These are phyloP conservation scores for Sycobia sp. DNA, from an alignment of 1,140 invertebrate genomes.

Conservation along the genomic window DNA sequence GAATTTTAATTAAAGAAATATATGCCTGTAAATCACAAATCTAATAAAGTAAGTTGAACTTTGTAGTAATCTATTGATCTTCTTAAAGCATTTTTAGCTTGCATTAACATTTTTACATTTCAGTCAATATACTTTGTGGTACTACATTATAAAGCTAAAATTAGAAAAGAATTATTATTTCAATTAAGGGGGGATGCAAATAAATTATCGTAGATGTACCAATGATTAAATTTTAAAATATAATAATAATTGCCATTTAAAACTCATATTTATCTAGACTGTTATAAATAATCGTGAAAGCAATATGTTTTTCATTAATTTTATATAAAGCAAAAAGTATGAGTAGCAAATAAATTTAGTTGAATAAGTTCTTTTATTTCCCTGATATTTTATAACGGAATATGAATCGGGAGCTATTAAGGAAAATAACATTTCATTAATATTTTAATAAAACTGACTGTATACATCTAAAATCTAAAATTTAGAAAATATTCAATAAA, in stretches of 20 bases:
- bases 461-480: neutral
- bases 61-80: constrained; percentile 10
- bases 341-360: too few relatives aligned
- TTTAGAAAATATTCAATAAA: constrained; percentile 2
- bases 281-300: too few relatives aligned
- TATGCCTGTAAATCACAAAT: constrained; percentile 3
- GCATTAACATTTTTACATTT: constrained; percentile 15
- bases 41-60: constrained; percentile 10
- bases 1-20: constrained; percentile 16
- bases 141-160: constrained; percentile 22
- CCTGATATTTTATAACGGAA: too few relatives aligned
- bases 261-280: constrained; percentile 1
- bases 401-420: too few relatives aligned
- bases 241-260: too few relatives aligned
- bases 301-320: too few relatives aligned
- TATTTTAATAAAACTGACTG: too few relatives aligned
- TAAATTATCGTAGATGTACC: neutral
- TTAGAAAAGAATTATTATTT: constrained; percentile 17
- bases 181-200: constrained; percentile 18
- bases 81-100: constrained; percentile 21
- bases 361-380: too few relatives aligned
- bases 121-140: constrained; percentile 26
- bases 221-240: neutral
- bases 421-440: too few relatives aligned
- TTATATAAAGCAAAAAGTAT: too few relatives aligned